Evolutionary conservation across 2,888 invertebrate genomes (phyloP).

Genomic region (Polyommatus iphigenia): DNA sequence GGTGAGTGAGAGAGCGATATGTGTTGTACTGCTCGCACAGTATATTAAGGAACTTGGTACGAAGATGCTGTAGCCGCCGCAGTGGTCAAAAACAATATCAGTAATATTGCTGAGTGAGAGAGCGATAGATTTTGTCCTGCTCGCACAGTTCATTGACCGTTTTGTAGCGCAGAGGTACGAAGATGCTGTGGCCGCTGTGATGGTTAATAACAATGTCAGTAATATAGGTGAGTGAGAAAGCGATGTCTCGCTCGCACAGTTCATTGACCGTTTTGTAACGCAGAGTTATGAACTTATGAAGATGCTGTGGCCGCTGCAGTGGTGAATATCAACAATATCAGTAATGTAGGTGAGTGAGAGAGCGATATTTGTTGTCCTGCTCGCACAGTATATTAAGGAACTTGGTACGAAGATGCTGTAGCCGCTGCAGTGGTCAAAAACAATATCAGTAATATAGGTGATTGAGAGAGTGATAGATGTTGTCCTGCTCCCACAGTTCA

Average conservation of each 20-base stretch:
- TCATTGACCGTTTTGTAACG: too few species aligned
- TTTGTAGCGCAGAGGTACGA: too few species aligned
- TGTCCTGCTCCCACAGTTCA: too few species aligned
- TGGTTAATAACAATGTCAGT: constrained; percentile 41
- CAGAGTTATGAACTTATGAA: too few species aligned
- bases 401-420: constrained; percentile 46
- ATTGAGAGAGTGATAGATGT: constrained; percentile 40
- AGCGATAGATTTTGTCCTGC: background rate
- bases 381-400: too few species aligned
- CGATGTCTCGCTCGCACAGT: constrained; percentile 5
- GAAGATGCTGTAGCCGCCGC: constrained; percentile 46
- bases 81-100: constrained; percentile 35
- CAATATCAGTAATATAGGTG: constrained; percentile 53
- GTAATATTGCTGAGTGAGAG: constrained; percentile 54
- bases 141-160: too few species aligned
- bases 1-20: constrained; percentile 49
- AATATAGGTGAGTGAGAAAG: constrained; percentile 51
- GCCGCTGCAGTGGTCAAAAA: too few species aligned
- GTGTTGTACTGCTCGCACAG: background rate
- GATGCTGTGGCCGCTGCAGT: constrained; percentile 46
- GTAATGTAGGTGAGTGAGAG: constrained; percentile 53
- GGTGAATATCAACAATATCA: constrained; percentile 36
- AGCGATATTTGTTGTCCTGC: constrained; percentile 7
- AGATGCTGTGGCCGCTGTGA: constrained; percentile 46
- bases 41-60: too few species aligned